Conservation (phyloP, 2,888 invertebrate species). For the Iselma pallidipennis region DNA sequence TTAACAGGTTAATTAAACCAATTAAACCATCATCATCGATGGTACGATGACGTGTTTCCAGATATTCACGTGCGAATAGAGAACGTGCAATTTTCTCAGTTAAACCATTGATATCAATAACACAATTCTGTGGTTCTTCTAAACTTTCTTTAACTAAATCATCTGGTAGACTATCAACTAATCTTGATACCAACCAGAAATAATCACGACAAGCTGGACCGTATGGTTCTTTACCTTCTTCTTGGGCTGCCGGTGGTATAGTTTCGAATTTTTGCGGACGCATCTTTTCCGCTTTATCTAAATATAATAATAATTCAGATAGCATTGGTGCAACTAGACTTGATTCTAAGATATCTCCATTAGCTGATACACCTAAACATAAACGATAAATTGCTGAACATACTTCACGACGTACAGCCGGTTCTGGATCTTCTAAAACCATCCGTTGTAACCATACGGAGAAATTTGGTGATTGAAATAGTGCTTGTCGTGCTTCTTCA, state of each 20-base stretch:
- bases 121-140: slow-evolving; percentile 60
- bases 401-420: slow-evolving; percentile 86
- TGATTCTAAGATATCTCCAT: slow-evolving; percentile 58
- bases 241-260: slow-evolving; percentile 56
- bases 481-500: slow-evolving; percentile 72
- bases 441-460: slow-evolving; percentile 83
- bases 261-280: slow-evolving; percentile 63
- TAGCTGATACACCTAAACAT: slow-evolving; percentile 69
- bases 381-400: slow-evolving; percentile 91
- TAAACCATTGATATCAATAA: slow-evolving; percentile 71
- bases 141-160: slow-evolving; percentile 73
- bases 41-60: slow-evolving; percentile 80
- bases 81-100: slow-evolving; percentile 71
- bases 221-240: slow-evolving; percentile 91
- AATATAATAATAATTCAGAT: slow-evolving; percentile 77
- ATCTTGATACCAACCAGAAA: slow-evolving; percentile 88
- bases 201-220: slow-evolving; percentile 94
- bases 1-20: slow-evolving; percentile 82
- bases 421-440: slow-evolving; percentile 90
- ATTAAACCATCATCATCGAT: slow-evolving; percentile 90
- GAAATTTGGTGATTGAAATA: slow-evolving; percentile 76
- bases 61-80: slow-evolving; percentile 76
- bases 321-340: slow-evolving; percentile 77
- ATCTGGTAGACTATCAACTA: slow-evolving; percentile 83
- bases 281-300: slow-evolving; percentile 86